Evolutionary conservation across 2,888 invertebrate genomes (phyloP).

Genomic region (Miltochrista miniata): DNA sequence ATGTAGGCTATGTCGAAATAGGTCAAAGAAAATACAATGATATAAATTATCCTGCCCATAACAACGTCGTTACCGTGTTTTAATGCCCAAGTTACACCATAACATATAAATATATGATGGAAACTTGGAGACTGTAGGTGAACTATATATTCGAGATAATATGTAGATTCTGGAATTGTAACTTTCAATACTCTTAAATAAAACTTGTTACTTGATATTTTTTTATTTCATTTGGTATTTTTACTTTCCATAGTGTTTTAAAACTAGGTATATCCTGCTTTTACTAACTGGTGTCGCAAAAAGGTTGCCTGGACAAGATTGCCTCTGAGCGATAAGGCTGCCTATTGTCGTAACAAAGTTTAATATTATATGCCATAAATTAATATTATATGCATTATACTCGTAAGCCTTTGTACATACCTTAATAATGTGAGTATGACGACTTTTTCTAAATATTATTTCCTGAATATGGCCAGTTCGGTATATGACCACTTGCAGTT

Average conservation of each 20-base stretch:
- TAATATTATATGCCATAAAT: too few species aligned
- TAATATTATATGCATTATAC: too few species aligned
- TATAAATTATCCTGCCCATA: conserved; percentile 33
- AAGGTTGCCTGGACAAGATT: too few species aligned
- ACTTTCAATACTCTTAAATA: background rate
- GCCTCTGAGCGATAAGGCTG: too few species aligned
- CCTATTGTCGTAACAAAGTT: too few species aligned
- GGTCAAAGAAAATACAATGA: conserved; percentile 16
- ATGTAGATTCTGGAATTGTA: conserved; percentile 15
- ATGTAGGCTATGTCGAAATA: background rate
- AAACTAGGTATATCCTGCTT: too few species aligned
- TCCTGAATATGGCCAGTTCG: too few species aligned
- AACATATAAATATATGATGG: conserved; percentile 36
- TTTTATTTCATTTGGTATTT: background rate
- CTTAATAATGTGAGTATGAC: too few species aligned
- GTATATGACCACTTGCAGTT: too few species aligned
- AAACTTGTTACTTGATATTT: background rate
- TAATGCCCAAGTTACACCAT: conserved; percentile 38
- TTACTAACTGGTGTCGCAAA: too few species aligned
- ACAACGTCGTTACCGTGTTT: conserved; percentile 34
- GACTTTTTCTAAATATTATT: too few species aligned
- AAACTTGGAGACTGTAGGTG: conserved; percentile 29
- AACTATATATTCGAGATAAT: conserved; percentile 26
- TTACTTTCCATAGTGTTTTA: background rate
- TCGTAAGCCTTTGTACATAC: too few species aligned